Percentiles rank a stretch among this genome's conserved stretches.
phyloP scores from a whole-genome alignment of 2,888 invertebrate genomes.

The Crioceris asparagi region DNA sequence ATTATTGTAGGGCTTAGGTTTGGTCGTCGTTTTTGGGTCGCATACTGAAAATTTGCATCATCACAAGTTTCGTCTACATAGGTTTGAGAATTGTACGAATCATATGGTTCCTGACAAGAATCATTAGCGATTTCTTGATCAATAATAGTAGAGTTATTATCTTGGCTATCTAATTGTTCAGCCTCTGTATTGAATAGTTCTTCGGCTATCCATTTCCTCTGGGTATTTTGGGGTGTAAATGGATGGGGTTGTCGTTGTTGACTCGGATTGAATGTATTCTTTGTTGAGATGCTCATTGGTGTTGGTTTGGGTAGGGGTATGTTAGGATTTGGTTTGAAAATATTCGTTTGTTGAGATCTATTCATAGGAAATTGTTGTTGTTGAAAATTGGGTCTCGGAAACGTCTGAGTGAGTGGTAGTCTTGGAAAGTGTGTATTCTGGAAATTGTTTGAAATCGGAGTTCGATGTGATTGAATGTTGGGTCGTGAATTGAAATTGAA shows the following conservation, averaged over 20 bases:
- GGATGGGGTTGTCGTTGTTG: neutral
- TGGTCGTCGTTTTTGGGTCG: neutral
- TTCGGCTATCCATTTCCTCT: slow-evolving; percentile 2
- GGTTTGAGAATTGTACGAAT: neutral
- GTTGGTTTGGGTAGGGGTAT: neutral
- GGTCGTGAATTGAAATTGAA: neutral
- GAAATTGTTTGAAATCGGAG: too few species aligned
- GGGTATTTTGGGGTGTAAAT: neutral
- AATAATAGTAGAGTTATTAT: too few species aligned
- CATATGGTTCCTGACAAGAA: too few species aligned
- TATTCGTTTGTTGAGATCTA: too few species aligned
- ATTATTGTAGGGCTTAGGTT: neutral
- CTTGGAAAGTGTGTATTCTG: too few species aligned
- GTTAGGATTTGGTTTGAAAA: slow-evolving; percentile 4
- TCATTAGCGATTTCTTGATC: too few species aligned
- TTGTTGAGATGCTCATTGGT: slow-evolving; percentile 1
- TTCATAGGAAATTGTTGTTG: too few species aligned
- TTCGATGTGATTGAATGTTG: slow-evolving; percentile 1
- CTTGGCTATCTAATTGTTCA: neutral
- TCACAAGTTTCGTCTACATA: neutral
- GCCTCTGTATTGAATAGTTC: slow-evolving; percentile 2
- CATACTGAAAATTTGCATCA: neutral
- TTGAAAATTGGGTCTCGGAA: neutral
- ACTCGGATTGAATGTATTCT: neutral
- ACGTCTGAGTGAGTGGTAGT: too few species aligned